A percentile compares a stretch with the other conserved stretches of the same genome.
These are phyloP conservation scores for Gastrophryne carolinensis DNA, from an alignment of 2,797 vertebrate species.

Conservation along the genomic window DNA sequence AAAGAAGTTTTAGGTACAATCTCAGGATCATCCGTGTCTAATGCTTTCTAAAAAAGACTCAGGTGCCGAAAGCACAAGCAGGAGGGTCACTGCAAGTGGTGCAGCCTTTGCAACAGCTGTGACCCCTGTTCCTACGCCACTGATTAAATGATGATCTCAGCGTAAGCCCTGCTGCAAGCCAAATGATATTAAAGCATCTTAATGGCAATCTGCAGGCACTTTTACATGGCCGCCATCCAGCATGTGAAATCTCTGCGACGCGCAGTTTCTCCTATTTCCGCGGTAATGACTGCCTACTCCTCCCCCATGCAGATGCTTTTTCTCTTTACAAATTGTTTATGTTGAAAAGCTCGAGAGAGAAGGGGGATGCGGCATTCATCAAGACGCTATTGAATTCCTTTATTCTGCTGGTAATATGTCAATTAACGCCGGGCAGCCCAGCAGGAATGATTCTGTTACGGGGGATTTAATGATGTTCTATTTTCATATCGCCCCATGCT, in stretches of 20 bases:
- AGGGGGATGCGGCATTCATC: constrained; percentile 25
- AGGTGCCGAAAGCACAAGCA: too few species aligned
- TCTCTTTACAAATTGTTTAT: constrained; percentile 5
- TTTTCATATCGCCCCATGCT: constrained; percentile 11
- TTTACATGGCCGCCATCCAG: not conserved
- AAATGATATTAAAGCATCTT: not conserved
- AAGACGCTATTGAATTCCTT: constrained; percentile 22
- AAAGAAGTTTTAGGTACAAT: too few species aligned
- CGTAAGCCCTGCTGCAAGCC: not conserved
- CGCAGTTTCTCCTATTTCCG: not conserved
- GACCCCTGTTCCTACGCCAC: too few species aligned
- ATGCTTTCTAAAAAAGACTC: too few species aligned
- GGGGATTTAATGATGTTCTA: constrained; percentile 30
- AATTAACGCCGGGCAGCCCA: constrained; percentile 19
- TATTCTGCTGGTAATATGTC: constrained; percentile 31
- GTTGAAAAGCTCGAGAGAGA: constrained; percentile 2
- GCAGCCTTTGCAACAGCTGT: too few species aligned
- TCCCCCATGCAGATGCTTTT: not conserved
- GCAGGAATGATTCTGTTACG: constrained; percentile 35
- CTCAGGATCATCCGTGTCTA: too few species aligned
- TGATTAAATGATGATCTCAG: too few species aligned
- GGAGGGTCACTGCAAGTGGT: too few species aligned
- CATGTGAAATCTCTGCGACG: not conserved
- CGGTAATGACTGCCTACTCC: not conserved
- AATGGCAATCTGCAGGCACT: not conserved